Evolutionary conservation across 2,888 invertebrate species (phyloP).

Genomic region (Acanthosepion pharaonis): DNA sequence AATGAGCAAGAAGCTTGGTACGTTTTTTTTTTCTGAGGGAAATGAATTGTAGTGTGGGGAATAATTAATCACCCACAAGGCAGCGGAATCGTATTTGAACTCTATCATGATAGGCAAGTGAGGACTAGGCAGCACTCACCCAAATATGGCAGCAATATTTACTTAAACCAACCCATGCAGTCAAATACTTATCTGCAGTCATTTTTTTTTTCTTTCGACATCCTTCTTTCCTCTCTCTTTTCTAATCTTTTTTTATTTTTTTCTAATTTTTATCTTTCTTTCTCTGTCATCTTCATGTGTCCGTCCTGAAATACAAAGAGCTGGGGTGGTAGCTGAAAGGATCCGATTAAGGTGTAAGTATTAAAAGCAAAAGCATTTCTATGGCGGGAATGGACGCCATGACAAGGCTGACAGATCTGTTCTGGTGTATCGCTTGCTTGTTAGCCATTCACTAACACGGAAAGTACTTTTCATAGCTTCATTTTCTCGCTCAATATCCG

Average conservation of each 20-base stretch:
- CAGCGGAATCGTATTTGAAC: too few species aligned
- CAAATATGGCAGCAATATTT: background rate
- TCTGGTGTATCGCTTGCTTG: background rate
- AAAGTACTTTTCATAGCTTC: slow-evolving; percentile 23
- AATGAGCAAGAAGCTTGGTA: too few species aligned
- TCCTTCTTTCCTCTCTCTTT: background rate
- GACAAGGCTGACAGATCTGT: background rate
- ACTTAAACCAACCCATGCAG: background rate
- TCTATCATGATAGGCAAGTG: too few species aligned
- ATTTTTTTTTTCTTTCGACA: background rate
- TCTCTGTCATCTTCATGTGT: background rate
- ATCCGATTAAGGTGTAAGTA: background rate
- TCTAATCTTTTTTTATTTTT: background rate
- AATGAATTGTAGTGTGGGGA: too few species aligned
- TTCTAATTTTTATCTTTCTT: background rate
- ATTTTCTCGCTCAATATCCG: slow-evolving; percentile 23
- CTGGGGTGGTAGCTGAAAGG: background rate
- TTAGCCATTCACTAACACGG: slow-evolving; percentile 18
- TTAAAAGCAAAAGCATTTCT: background rate
- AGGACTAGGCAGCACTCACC: background rate
- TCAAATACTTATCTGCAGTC: background rate
- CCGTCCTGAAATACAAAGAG: background rate
- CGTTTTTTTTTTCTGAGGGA: too few species aligned
- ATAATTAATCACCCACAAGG: too few species aligned
- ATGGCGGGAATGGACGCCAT: background rate